phyloP scores from a whole-genome alignment of 2,797 vertebrate species.

The Erithacus rubecula region DNA sequence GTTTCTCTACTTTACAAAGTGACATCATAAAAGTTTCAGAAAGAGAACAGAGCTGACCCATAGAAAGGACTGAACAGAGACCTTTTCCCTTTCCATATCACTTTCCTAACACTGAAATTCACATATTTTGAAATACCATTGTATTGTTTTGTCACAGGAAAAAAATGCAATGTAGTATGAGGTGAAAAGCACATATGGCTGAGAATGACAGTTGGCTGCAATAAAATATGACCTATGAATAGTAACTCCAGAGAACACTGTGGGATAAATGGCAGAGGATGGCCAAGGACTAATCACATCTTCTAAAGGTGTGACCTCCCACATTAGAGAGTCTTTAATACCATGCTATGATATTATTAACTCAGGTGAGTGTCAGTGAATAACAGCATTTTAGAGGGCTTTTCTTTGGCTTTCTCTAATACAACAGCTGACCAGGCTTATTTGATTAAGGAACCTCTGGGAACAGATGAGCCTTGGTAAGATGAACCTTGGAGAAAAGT shows the following conservation, averaged over 20 bases:
- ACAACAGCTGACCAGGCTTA: not conserved
- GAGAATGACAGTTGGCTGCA: not conserved
- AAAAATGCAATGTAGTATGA: not conserved
- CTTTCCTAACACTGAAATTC: not conserved
- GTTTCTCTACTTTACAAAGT: not conserved
- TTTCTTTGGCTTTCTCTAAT: not conserved
- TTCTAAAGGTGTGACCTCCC: not conserved
- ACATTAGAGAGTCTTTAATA: not conserved
- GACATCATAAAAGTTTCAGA: not conserved
- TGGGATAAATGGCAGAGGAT: not conserved
- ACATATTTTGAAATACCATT: not conserved
- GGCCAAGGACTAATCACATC: slow-evolving; percentile 10
- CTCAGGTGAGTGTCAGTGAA: not conserved
- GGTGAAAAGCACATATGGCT: not conserved
- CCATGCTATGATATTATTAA: slow-evolving; percentile 10
- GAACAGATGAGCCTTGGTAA: not conserved
- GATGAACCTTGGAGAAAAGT: not conserved
- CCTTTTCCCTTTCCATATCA: not conserved
- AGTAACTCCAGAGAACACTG: not conserved
- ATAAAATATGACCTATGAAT: not conserved
- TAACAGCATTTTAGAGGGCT: slow-evolving; percentile 13
- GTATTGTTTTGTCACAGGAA: not conserved
- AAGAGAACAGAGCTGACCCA: not conserved
- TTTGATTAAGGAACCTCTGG: not conserved
- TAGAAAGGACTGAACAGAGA: not conserved